Evolutionary conservation across 2,888 invertebrate genomes (phyloP).

Genomic region (Drosophila paranaensis): DNA sequence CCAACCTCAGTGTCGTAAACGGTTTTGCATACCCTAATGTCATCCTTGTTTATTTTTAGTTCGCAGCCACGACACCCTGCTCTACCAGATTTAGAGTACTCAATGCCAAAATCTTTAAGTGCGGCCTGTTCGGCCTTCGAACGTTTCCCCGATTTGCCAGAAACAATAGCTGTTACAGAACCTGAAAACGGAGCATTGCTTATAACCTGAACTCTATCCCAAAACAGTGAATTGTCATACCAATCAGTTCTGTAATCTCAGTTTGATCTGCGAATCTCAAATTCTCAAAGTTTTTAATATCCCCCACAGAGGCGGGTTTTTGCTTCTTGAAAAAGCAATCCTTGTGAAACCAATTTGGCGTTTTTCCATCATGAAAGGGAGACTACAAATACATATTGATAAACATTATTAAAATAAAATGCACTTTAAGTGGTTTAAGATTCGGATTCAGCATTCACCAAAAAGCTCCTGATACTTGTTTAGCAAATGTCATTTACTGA

Average conservation of each 20-base stretch:
- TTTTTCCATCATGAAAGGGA: slow-evolving; percentile 93
- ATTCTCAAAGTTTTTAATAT: slow-evolving; percentile 92
- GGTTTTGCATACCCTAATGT: slow-evolving; percentile 92
- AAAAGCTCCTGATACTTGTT: neutral
- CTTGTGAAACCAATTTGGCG: slow-evolving; percentile 95
- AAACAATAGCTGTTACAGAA: slow-evolving; percentile 38
- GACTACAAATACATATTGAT: slow-evolving; percentile 87
- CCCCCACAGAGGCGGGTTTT: slow-evolving; percentile 89
- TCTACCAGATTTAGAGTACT: slow-evolving; percentile 94
- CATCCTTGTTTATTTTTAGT: slow-evolving; percentile 91
- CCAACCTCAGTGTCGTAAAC: slow-evolving; percentile 93
- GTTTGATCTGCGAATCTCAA: slow-evolving; percentile 94
- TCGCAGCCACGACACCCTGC: slow-evolving; percentile 94
- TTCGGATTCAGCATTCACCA: neutral
- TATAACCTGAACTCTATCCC: neutral
- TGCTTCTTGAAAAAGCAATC: slow-evolving; percentile 94
- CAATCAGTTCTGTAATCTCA: slow-evolving; percentile 88
- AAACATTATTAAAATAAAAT: neutral
- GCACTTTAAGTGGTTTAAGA: neutral
- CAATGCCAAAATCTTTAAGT: slow-evolving; percentile 89
- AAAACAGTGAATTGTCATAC: slow-evolving; percentile 84
- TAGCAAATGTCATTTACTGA: too few species aligned
- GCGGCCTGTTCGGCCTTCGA: slow-evolving; percentile 83
- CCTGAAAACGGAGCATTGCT: slow-evolving; percentile 36
- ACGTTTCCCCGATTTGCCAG: slow-evolving; percentile 73